Percentiles rank a stretch among this genome's conserved stretches.
phyloP scores from a whole-genome alignment of 1,140 invertebrate species.

The Lepidurus apus region DNA sequence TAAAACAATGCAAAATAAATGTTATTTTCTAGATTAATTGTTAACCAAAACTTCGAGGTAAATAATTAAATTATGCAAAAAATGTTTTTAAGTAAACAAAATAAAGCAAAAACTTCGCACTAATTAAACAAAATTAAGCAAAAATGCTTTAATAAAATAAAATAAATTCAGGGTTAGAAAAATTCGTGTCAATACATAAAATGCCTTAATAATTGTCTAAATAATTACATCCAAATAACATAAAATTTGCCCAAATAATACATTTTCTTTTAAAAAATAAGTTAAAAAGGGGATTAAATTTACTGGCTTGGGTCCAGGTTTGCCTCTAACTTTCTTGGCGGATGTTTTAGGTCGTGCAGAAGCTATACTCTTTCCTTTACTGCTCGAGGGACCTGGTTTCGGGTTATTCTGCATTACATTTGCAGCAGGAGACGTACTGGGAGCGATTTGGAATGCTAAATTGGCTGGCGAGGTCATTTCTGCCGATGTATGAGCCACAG shows the following conservation, averaged over 20 bases:
- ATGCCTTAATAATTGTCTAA: too few relatives aligned
- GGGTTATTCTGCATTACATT: not conserved
- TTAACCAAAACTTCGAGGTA: too few relatives aligned
- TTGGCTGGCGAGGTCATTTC: not conserved
- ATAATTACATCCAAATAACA: not conserved
- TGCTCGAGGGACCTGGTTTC: not conserved
- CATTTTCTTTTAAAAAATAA: too few relatives aligned
- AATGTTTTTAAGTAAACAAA: too few relatives aligned
- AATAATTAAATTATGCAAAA: too few relatives aligned
- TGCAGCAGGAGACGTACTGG: not conserved
- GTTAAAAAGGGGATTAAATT: not conserved
- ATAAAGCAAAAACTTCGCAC: too few relatives aligned
- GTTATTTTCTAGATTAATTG: too few relatives aligned
- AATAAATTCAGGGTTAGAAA: too few relatives aligned
- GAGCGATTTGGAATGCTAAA: not conserved
- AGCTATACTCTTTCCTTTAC: not conserved
- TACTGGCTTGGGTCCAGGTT: slow-evolving; percentile 5
- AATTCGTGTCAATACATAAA: too few relatives aligned
- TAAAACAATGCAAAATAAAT: not conserved
- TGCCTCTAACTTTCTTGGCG: not conserved
- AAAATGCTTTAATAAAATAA: too few relatives aligned
- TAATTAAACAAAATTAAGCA: not conserved
- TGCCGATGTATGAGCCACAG: not conserved
- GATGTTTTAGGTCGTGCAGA: not conserved
- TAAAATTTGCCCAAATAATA: too few relatives aligned